Evolutionary conservation across 2,797 vertebrate species (phyloP).

Genomic region (Denticeps clupeoides): DNA sequence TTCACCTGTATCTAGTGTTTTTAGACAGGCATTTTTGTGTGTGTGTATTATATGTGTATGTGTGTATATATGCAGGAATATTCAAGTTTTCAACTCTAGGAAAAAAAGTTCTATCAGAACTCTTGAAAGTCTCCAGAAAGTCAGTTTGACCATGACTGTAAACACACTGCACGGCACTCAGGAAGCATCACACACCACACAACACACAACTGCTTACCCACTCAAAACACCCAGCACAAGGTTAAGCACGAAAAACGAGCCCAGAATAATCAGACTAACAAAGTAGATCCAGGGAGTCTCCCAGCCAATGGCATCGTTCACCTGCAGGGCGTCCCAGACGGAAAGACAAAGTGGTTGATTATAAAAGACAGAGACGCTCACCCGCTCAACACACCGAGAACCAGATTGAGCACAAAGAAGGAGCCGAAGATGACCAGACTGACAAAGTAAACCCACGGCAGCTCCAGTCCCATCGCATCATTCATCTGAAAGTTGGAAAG

Average conservation of each 20-base stretch:
- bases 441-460: slow-evolving; percentile 99
- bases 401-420: slow-evolving; percentile 99
- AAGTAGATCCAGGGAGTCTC: slow-evolving; percentile 96
- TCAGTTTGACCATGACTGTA: no score
- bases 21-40: no score
- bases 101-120: no score
- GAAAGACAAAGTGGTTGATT: background rate
- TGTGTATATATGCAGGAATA: no score
- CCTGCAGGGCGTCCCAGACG: slow-evolving; percentile 60
- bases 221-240: slow-evolving; percentile 98
- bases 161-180: no score
- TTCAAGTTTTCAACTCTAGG: no score
- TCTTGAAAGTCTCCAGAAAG: no score
- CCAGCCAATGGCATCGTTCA: slow-evolving; percentile 92
- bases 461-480: slow-evolving; percentile 99
- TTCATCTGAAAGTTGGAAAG: slow-evolving; percentile 75
- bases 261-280: slow-evolving; percentile 98
- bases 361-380: slow-evolving; percentile 74
- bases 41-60: no score
- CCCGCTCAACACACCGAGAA: slow-evolving; percentile 99
- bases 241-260: slow-evolving; percentile 99
- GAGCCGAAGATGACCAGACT: slow-evolving; percentile 99
- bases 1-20: no score
- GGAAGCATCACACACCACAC: no score
- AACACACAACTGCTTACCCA: slow-evolving; percentile 73